These are phyloP conservation scores for Dioctria rufipes DNA, from an alignment of 2,888 invertebrate species.

Conservation along the genomic window DNA sequence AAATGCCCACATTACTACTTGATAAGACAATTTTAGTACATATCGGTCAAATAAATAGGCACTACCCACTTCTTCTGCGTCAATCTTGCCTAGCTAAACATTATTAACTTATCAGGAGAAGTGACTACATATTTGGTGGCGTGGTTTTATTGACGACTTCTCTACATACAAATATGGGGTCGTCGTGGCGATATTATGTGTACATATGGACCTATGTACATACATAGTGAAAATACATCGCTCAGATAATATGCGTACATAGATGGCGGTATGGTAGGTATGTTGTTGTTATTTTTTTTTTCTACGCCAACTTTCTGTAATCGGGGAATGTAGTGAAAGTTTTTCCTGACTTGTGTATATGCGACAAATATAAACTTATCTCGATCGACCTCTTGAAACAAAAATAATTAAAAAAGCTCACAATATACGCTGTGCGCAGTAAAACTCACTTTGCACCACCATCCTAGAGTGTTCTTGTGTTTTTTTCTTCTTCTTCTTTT, in stretches of 20 bases:
- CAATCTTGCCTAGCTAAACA: background rate
- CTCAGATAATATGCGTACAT: too few relatives aligned
- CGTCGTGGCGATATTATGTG: too few relatives aligned
- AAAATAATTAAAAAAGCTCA: too few relatives aligned
- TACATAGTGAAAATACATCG: too few relatives aligned
- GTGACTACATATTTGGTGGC: conserved; percentile 14
- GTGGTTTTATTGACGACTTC: conserved; percentile 17
- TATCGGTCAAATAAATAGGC: background rate
- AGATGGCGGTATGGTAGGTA: too few relatives aligned
- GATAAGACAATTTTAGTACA: conserved; percentile 8
- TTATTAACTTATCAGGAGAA: conserved; percentile 10
- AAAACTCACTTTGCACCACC: too few relatives aligned
- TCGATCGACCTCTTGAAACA: too few relatives aligned
- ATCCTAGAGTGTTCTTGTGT: too few relatives aligned
- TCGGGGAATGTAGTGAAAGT: conserved; percentile 36
- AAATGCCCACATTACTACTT: too few relatives aligned
- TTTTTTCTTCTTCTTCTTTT: background rate
- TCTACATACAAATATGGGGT: too few relatives aligned
- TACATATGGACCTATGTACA: too few relatives aligned
- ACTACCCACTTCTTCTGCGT: conserved; percentile 5
- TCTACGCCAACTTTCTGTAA: conserved; percentile 4
- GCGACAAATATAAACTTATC: background rate
- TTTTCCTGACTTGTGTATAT: background rate
- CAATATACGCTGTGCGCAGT: too few relatives aligned
- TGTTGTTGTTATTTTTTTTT: conserved; percentile 1